Conservation (phyloP, 2,113 vertebrate genomes). For the Ailurus styani region DNA sequence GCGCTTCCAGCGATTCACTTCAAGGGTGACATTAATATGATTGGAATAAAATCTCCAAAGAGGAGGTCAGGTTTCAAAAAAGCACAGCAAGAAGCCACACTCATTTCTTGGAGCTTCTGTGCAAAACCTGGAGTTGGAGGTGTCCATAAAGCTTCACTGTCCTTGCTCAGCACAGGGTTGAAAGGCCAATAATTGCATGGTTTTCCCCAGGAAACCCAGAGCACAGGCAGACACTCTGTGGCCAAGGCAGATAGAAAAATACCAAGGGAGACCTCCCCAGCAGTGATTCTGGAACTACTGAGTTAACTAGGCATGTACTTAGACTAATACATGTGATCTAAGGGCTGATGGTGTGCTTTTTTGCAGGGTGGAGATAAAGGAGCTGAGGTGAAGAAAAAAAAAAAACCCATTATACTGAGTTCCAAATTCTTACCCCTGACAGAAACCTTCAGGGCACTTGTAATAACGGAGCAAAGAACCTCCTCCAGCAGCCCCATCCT, state of each 20-base stretch:
- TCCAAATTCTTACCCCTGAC: constrained; percentile 33
- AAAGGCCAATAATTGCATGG: not conserved
- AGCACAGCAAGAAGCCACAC: not conserved
- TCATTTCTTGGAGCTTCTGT: not conserved
- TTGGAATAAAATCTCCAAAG: constrained; percentile 37
- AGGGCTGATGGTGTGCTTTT: constrained; percentile 74
- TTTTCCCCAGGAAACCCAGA: constrained; percentile 18
- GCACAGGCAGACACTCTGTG: not conserved
- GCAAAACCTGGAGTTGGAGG: not conserved
- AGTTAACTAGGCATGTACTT: constrained; percentile 81
- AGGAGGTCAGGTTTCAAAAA: constrained; percentile 3
- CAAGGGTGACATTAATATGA: constrained; percentile 2
- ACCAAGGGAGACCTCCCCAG: constrained; percentile 53
- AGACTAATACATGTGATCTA: constrained; percentile 80
- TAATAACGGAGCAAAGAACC: not conserved
- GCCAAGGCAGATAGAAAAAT: constrained; percentile 62
- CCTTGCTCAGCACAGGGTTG: not conserved
- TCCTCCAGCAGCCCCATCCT: not conserved
- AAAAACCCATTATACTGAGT: constrained; percentile 51
- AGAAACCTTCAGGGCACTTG: constrained; percentile 48
- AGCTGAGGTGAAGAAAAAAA: not conserved
- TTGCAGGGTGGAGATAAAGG: constrained; percentile 27
- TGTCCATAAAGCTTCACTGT: not conserved
- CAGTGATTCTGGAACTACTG: constrained; percentile 77
- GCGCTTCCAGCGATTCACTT: constrained; percentile 42